Evolutionary conservation across 1,140 invertebrate genomes (phyloP), one percentile per base, ranked within the genome.

Genomic region (Drosophila nigrodunni): DNA sequence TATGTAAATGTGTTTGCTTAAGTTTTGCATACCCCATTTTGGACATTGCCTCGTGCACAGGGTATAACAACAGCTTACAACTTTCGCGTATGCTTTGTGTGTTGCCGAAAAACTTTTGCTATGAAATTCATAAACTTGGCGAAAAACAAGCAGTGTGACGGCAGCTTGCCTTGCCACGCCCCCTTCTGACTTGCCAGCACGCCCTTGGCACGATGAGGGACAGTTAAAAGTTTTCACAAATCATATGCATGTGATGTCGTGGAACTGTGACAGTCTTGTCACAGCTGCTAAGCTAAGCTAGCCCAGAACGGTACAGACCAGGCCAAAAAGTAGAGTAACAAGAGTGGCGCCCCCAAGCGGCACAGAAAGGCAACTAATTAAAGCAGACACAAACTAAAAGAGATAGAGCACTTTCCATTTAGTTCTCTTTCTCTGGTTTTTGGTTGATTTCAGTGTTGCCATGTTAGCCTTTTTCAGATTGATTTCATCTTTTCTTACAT

Each of bases 71-170:
- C 58, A 78, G 85, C 77, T 83, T 78, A 83, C 85, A 89, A 89
- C 71, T 89, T 83, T 41, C 59, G 59, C 67, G 52, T 83, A 77
- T 82, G 65, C 73, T 73, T 18, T 37, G 76, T 78, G 66, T 50
- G 67, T 61, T 81, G 82, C 64, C 76, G 74, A 81, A 88, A 88
- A 88, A 88, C 55, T 88, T 88, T 88, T 62, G 80, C 85, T 89
- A 89, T 88, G 85, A 88, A 88, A 89, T 81, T 85, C 78, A 85
- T 89, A 88, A 88, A 88, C 85, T 88, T 89, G 85, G 68, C 74
- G 3, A 59, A 85, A 81, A 85, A 89, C 80, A 80, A 82, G 80
- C 73, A 70, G 80, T 60, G 37, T 39, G 47, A 25, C 44, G 34
- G 50, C 41, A 65, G 52, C 49, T 64, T 47, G 55, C 67, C 25